Conservation (phyloP, 2,888 invertebrate genomes). For the Drosophila leonis region DNA sequence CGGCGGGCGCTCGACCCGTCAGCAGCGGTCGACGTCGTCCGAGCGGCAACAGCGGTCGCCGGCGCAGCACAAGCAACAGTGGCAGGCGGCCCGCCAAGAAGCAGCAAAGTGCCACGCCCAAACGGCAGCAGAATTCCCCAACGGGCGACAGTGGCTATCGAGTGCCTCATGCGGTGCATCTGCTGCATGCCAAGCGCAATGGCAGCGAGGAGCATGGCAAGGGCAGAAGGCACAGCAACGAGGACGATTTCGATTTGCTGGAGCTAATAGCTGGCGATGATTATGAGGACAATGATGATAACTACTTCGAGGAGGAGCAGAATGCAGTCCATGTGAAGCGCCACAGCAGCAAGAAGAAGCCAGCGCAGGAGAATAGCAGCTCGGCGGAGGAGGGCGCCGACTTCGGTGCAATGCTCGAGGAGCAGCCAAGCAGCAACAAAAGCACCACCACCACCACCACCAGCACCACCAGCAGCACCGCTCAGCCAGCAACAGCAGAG, state of each 20-base stretch:
- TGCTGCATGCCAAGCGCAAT: conserved; percentile 58
- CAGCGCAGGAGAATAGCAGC: conserved; percentile 63
- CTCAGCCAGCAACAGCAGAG: background rate
- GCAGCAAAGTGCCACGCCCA: conserved; percentile 3
- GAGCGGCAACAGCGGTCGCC: conserved; percentile 4
- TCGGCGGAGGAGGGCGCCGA: conserved; percentile 74
- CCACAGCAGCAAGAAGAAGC: conserved; percentile 15
- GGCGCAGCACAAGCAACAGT: background rate
- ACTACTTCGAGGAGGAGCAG: conserved; percentile 46
- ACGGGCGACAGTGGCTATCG: conserved; percentile 32
- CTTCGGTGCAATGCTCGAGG: conserved; percentile 71
- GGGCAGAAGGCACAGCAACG: conserved; percentile 25
- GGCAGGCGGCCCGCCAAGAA: background rate
- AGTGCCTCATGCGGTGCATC: conserved; percentile 52
- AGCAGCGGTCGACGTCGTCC: conserved; percentile 35
- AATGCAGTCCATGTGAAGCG: conserved; percentile 7
- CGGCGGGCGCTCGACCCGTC: conserved; percentile 35
- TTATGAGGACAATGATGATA: conserved; percentile 60
- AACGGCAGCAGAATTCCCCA: background rate
- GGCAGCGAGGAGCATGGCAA: conserved; percentile 24
- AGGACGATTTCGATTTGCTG: conserved; percentile 57
- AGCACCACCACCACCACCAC: conserved; percentile 1
- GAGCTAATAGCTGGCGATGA: conserved; percentile 55
- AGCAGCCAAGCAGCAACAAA: conserved; percentile 15
- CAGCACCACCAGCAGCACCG: conserved; percentile 4